phyloP scores from a whole-genome alignment of 23 tunicate genomes.

The Halocynthia aurantium region DNA sequence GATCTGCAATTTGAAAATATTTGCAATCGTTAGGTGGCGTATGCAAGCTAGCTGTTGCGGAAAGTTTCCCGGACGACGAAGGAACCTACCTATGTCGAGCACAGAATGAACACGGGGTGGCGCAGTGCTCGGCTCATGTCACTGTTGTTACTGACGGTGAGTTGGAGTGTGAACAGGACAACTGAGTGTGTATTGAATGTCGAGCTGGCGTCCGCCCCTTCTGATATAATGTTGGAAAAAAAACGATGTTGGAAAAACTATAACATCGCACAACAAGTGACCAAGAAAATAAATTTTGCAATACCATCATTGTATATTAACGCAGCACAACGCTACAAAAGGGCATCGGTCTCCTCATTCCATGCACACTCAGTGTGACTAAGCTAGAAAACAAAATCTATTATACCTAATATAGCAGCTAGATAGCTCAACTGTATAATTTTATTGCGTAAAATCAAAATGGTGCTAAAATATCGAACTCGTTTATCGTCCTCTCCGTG shows the following conservation, averaged over 20 bases:
- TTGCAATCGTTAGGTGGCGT: constrained; percentile 35
- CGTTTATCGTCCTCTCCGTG: no score
- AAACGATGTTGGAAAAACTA: background rate
- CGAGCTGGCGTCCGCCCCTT: constrained; percentile 11
- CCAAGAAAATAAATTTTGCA: background rate
- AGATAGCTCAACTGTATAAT: no score
- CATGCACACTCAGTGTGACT: constrained; percentile 26
- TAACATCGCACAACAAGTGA: background rate
- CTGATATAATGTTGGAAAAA: background rate
- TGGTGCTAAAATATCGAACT: no score
- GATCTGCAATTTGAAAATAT: no score
- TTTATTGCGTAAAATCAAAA: no score
- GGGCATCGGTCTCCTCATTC: constrained; percentile 5
- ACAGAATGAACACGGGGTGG: constrained; percentile 56
- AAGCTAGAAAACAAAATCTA: background rate
- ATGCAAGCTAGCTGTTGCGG: constrained; percentile 54
- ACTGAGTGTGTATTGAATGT: constrained; percentile 23
- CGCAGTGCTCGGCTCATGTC: constrained; percentile 61
- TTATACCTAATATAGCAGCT: no score
- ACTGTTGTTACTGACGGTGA: constrained; percentile 44
- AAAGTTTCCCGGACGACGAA: constrained; percentile 88
- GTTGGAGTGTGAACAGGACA: constrained; percentile 18
- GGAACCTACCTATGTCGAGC: constrained; percentile 80
- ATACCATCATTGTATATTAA: constrained; percentile 5
- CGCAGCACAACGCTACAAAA: background rate